A percentile compares a stretch with the other conserved stretches of the same genome.
Evolutionary conservation across 2,888 invertebrate species (phyloP).

Genomic region (Mallateleia sp.): DNA sequence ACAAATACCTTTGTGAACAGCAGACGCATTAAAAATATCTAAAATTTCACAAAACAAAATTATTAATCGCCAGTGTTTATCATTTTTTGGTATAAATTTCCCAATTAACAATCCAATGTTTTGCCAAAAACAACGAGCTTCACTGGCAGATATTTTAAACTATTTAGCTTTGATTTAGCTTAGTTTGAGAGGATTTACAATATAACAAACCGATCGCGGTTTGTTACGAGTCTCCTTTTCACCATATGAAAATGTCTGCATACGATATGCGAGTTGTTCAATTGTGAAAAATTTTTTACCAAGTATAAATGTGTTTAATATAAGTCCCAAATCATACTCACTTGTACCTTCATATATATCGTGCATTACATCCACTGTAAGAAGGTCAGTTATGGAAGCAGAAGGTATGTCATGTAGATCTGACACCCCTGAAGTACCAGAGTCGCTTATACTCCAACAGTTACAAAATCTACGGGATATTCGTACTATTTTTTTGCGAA

Average conservation of each 20-base stretch:
- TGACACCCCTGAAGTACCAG: constrained; percentile 57
- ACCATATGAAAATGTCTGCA: constrained; percentile 55
- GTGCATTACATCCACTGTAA: constrained; percentile 68
- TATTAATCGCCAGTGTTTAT: constrained; percentile 72
- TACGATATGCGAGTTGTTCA: constrained; percentile 60
- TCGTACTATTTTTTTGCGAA: too few species aligned
- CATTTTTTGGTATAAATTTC: constrained; percentile 58
- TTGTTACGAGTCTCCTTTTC: constrained; percentile 69
- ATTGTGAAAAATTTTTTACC: constrained; percentile 68
- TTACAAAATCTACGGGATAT: too few species aligned
- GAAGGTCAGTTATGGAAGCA: constrained; percentile 26
- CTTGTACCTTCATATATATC: constrained; percentile 71
- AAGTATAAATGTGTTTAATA: constrained; percentile 76
- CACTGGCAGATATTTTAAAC: constrained; percentile 75
- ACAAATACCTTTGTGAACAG: constrained; percentile 51
- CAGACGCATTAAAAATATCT: constrained; percentile 66
- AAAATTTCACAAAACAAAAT: constrained; percentile 73
- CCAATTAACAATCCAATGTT: constrained; percentile 74
- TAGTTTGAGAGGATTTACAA: not conserved
- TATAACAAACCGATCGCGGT: too few species aligned
- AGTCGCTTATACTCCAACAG: too few species aligned
- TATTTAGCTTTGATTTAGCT: constrained; percentile 41
- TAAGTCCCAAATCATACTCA: constrained; percentile 74
- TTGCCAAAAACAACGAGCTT: constrained; percentile 66
- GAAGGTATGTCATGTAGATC: constrained; percentile 28